Base-by-base conservation (phyloP, 2,888 invertebrate species). In the Eledone cirrhosa region DNA sequence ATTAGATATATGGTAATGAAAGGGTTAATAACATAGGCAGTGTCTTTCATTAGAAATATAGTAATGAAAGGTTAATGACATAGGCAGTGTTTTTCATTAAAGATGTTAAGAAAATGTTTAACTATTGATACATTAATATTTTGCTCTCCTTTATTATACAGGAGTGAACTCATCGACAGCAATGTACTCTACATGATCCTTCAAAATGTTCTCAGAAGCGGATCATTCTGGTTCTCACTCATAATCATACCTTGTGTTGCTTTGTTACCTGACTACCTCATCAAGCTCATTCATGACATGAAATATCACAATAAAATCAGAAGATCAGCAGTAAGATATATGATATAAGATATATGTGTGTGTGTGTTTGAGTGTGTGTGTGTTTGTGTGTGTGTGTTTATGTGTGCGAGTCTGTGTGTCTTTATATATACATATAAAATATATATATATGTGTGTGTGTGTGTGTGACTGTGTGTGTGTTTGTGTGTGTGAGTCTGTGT, bases 221-320 rank as follows among this genome's bases (percentile, higher is more conserved):
- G 78, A 3, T 81, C 82, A 1, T 81, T 87, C n/a, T 90, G 89
- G 89, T 80, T 90, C 8, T 80, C 84, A 14, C 82, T 88, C 33
- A 29, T 90, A 3, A 69, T 89, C 31, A 81, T 90, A 29, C 81
- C 86, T 1, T 78, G 87, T 19, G 78, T 86, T 0, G 87, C 89
- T 11, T 83, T 90, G 1, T 78, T 90, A 16, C 90, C 90, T 1
- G 90, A 90, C 80, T 77, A 90, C 63, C 41, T 89, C 11, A 77
- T 86, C 14, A 80, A 87, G 63, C 82, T 82, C 3, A 78, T 72
- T 33, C 31, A 72, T n/a, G 72, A 72, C 31, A 31, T n/a, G 3
- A 72, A 72, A 72, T 72, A 72, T 7, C 33, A 72, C 41, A 41
- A 31, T 14, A 72, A 72, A 72, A 31, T 72, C 33, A 29, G 31